These are phyloP conservation scores for Pelosia muscerda DNA, from an alignment of 2,888 invertebrate genomes.

Conservation along the genomic window DNA sequence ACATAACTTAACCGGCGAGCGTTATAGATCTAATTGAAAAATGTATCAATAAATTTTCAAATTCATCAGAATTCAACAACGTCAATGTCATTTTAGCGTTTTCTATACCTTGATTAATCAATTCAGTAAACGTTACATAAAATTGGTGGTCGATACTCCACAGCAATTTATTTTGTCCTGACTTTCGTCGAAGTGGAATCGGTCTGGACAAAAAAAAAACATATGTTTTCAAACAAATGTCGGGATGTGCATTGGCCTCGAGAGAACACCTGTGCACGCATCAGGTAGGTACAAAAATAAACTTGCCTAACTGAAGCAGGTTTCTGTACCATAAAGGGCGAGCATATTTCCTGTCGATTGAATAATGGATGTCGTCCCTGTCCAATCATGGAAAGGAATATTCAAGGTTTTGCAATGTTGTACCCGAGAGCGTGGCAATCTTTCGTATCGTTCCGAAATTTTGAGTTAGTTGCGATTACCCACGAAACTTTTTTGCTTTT, in stretches of 20 bases:
- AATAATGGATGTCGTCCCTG: not conserved
- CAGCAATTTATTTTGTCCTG: not conserved
- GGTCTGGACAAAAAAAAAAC: constrained; percentile 44
- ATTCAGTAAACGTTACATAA: constrained; percentile 13
- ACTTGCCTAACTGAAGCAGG: constrained; percentile 54
- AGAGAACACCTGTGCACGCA: constrained; percentile 61
- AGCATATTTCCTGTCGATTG: constrained; percentile 36
- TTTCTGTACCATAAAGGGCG: constrained; percentile 49
- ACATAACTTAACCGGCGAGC: constrained; percentile 12
- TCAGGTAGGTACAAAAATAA: constrained; percentile 66
- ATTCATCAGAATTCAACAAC: too few species aligned
- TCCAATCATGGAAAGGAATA: not conserved
- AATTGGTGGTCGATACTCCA: not conserved
- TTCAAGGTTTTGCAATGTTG: not conserved
- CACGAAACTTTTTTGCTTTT: too few species aligned
- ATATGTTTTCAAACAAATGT: constrained; percentile 40
- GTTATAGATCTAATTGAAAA: constrained; percentile 23
- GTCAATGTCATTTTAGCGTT: constrained; percentile 26
- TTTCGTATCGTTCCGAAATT: not conserved
- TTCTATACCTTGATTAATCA: constrained; percentile 22
- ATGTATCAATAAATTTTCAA: constrained; percentile 28
- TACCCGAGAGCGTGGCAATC: not conserved
- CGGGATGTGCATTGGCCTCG: constrained; percentile 58
- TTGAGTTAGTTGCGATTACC: too few species aligned
- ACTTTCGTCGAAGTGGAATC: constrained; percentile 18